Conservation (phyloP, 2,113 vertebrate genomes). For the Machaerirhynchus nigripectus region DNA sequence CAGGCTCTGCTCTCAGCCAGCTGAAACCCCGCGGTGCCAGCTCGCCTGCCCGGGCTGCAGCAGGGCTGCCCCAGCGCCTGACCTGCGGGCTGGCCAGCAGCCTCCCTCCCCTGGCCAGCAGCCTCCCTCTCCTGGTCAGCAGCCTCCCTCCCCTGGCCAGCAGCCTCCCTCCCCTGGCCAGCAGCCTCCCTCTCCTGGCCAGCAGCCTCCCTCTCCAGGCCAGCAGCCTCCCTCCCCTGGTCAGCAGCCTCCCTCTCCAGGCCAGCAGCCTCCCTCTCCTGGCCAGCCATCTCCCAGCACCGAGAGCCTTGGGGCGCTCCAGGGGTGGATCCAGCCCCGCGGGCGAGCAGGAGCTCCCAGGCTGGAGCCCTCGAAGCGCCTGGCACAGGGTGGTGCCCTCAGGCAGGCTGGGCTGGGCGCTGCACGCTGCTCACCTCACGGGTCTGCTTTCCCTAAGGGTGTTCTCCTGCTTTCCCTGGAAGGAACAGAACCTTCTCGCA, state of each 20-base stretch:
- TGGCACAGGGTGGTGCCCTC: background rate
- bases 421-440: accelerated
- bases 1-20: background rate
- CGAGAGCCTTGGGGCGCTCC: accelerated
- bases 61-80: accelerated
- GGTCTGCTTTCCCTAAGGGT: accelerated
- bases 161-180: too few relatives aligned
- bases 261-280: too few relatives aligned
- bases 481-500: background rate
- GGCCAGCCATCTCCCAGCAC: background rate
- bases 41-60: background rate
- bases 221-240: too few relatives aligned
- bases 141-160: accelerated
- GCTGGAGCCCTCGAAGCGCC: accelerated
- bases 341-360: background rate
- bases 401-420: background rate
- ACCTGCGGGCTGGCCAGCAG: accelerated
- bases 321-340: accelerated
- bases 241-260: too few relatives aligned
- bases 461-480: background rate
- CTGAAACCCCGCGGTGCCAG: background rate
- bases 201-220: accelerated
- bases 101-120: accelerated
- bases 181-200: accelerated
- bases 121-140: accelerated